Base-by-base conservation (phyloP, 2,797 vertebrate species). In the Amblyopsis hoosieri region DNA sequence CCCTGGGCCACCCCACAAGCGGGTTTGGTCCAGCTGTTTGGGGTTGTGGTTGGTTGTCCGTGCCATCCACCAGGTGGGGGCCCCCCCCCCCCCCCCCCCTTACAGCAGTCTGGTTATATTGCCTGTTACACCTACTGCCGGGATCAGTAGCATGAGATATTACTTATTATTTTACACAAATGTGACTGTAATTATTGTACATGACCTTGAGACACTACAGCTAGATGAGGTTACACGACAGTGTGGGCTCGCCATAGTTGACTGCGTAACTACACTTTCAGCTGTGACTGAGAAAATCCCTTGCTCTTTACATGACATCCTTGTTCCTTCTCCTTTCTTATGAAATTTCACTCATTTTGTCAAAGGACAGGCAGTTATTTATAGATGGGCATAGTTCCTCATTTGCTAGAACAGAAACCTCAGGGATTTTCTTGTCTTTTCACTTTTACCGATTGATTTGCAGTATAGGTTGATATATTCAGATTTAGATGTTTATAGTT, bases 331-430 rank as follows among this genome's bases (percentile, higher is more conserved):
- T 49, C 48, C n/a, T 58, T 65, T 76, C 49, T 65, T 60, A 23
- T 9, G 10, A 64, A 4, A 54, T 54, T 54, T 71, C 45, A 47
- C 59, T 51, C 29, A 57, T 67, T 45, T 45, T 6, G 12, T 54
- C 10, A 48, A 33, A 9, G n/a, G 17, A 67, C 72, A 57, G 78
- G 53, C 12, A 15, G 10, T 59, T 55, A 9, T 12, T 60, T 55
- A 7, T 49, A 58, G 17, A 60, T 19, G 1, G 13, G 72, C 63
- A 29, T 67, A 73, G 53, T 88, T 86, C 85, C 78, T 17, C 66
- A 15, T 85, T 78, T 82, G n/a, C 45, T 7, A 60, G 54, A 70
- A 23, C 37, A 66, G 37, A 73, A 45, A 54, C 55, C 1, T 23
- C 0, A 11, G 62, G 78, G 70, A 51, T 42, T 42, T 42, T 10